These are phyloP conservation scores for Hypanus sabinus DNA, from an alignment of 2,113 vertebrate species.

Conservation along the genomic window DNA sequence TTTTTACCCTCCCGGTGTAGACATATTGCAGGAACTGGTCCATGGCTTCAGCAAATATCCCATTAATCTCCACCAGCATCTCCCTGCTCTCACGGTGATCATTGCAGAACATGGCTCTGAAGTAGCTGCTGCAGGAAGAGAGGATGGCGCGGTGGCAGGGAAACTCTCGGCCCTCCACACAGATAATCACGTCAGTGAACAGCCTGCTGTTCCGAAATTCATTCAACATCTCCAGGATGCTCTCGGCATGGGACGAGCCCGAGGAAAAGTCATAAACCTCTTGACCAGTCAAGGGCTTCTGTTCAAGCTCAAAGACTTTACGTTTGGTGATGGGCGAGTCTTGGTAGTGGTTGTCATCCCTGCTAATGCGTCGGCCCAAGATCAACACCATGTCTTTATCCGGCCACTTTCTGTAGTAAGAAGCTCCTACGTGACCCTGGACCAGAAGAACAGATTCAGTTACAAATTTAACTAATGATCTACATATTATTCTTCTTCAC, in stretches of 20 bases:
- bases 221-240: constrained; percentile 91
- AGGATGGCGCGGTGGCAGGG: constrained; percentile 88
- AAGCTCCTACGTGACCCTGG: not conserved
- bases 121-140: constrained; percentile 89
- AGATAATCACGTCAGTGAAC: constrained; percentile 91
- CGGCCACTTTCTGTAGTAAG: constrained; percentile 38
- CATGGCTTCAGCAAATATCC: constrained; percentile 91
- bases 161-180: constrained; percentile 85
- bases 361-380: constrained; percentile 85
- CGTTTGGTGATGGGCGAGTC: constrained; percentile 93
- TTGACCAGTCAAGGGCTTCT: constrained; percentile 68
- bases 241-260: constrained; percentile 84
- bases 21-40: constrained; percentile 92
- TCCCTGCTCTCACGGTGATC: constrained; percentile 85
- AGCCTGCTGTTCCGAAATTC: constrained; percentile 85
- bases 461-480: not conserved
- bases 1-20: constrained; percentile 90
- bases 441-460: not conserved
- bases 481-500: not conserved
- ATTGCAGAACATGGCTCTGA: constrained; percentile 93
- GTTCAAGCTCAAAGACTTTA: constrained; percentile 95
- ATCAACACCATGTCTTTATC: constrained; percentile 94
- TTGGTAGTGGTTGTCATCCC: constrained; percentile 79
- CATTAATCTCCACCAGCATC: constrained; percentile 91
- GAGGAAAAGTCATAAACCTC: constrained; percentile 91